phyloP scores from a whole-genome alignment of 1,140 invertebrate species.

The Radopholus similis region DNA sequence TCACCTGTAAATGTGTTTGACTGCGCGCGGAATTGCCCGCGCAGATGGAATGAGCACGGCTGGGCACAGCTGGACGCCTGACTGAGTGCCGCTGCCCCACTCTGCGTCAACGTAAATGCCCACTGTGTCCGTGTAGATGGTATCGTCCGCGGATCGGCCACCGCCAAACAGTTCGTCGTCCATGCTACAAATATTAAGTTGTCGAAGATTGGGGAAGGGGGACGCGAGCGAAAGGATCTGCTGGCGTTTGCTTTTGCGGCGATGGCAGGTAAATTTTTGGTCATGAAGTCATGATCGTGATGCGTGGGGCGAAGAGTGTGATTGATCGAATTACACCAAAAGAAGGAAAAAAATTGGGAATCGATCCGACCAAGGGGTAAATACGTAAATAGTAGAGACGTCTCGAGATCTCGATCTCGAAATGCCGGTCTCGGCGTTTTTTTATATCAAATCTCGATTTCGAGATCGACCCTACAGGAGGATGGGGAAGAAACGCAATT shows the following conservation, averaged over 20 bases:
- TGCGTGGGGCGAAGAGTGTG: background rate
- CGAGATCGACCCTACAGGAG: too few relatives aligned
- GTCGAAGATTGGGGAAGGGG: too few relatives aligned
- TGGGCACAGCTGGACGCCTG: slow-evolving; percentile 19
- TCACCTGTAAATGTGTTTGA: slow-evolving; percentile 29
- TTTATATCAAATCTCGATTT: too few relatives aligned
- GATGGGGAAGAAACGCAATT: too few relatives aligned
- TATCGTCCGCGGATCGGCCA: background rate
- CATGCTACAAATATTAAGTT: background rate
- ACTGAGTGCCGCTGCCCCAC: slow-evolving; percentile 11
- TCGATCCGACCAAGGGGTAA: too few relatives aligned
- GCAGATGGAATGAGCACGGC: slow-evolving; percentile 16
- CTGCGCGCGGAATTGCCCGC: slow-evolving; percentile 10
- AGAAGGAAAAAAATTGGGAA: too few relatives aligned
- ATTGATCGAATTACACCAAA: too few relatives aligned
- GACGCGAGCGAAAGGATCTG: background rate
- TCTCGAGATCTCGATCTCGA: too few relatives aligned
- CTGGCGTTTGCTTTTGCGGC: background rate
- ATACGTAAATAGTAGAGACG: too few relatives aligned
- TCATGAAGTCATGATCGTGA: background rate
- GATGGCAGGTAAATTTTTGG: background rate
- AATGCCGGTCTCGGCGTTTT: too few relatives aligned
- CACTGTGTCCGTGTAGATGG: slow-evolving; percentile 20
- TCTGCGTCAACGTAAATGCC: slow-evolving; percentile 18
- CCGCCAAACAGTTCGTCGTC: background rate